Conservation (phyloP, 2,888 invertebrate species). For the Rhimphoctona megacephalus region DNA sequence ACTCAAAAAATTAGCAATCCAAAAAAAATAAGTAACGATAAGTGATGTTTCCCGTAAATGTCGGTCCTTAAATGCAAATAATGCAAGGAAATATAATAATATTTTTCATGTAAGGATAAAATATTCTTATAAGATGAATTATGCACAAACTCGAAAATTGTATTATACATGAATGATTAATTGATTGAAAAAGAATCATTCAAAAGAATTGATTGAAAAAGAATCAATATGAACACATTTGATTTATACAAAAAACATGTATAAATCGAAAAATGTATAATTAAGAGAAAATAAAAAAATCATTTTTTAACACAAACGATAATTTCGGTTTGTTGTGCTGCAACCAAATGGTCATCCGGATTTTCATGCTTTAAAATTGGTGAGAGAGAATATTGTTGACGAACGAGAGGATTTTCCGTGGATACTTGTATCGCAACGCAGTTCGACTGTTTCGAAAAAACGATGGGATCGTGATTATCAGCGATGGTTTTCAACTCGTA, state of each 20-base stretch:
- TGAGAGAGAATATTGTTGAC: neutral
- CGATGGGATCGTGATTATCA: conserved; percentile 62
- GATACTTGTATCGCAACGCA: neutral
- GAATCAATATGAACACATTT: neutral
- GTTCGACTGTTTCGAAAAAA: conserved; percentile 26
- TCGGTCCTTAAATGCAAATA: neutral
- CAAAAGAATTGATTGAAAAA: neutral
- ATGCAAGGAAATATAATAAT: neutral
- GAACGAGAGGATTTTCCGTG: neutral
- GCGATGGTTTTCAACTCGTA: conserved; percentile 87
- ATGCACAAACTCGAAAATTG: neutral
- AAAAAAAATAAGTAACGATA: neutral
- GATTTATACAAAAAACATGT: neutral
- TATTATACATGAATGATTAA: neutral
- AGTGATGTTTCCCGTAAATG: neutral
- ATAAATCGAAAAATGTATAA: neutral
- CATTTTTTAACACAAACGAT: conserved; percentile 14
- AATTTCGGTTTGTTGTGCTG: conserved; percentile 32
- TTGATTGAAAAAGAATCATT: neutral
- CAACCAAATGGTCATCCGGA: neutral
- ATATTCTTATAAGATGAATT: neutral
- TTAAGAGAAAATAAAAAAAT: neutral
- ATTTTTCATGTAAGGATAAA: neutral
- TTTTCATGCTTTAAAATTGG: neutral
- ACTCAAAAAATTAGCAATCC: neutral